A percentile compares a stretch with the other conserved stretches of the same genome.
These are phyloP conservation scores for Callopanchax toddi DNA, from an alignment of 2,113 vertebrate species.

Conservation along the genomic window DNA sequence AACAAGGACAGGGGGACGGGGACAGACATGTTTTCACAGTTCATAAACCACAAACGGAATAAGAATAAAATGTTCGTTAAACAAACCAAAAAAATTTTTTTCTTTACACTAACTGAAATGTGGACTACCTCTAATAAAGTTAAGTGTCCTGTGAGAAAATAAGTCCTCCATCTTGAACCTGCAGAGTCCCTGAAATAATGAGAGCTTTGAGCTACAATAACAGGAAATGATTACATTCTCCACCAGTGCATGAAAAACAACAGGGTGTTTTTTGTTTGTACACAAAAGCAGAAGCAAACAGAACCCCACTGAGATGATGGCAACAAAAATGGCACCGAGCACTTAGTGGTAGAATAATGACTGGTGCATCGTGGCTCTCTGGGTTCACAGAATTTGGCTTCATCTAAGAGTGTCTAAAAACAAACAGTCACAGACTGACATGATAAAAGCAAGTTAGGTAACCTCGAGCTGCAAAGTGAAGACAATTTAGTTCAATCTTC, in stretches of 20 bases:
- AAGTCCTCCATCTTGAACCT: background rate
- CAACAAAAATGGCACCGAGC: conserved; percentile 41
- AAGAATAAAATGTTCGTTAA: too few species aligned
- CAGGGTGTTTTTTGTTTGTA: conserved; percentile 39
- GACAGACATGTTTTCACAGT: conserved; percentile 32
- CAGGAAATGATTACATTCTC: conserved; percentile 22
- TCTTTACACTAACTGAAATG: conserved; percentile 13
- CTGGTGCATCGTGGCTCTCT: conserved; percentile 10
- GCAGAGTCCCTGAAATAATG: conserved; percentile 17
- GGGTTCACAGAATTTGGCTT: conserved; percentile 36
- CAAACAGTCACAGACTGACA: conserved; percentile 23
- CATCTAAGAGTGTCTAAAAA: conserved; percentile 32
- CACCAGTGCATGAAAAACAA: conserved; percentile 26
- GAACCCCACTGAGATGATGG: conserved; percentile 41
- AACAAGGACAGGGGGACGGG: conserved; percentile 69
- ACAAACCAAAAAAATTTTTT: conserved; percentile 17
- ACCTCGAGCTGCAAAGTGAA: conserved; percentile 1
- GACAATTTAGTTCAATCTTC: too few species aligned
- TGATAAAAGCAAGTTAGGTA: conserved; percentile 12
- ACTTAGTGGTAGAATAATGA: conserved; percentile 28
- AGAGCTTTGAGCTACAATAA: conserved; percentile 22
- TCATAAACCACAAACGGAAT: conserved; percentile 42
- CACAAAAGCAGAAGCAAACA: conserved; percentile 42
- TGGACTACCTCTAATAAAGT: too few species aligned
- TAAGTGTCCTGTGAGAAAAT: too few species aligned